These are phyloP conservation scores for Cyprinodon tularosa DNA, from an alignment of 2,113 vertebrate genomes.

Conservation along the genomic window DNA sequence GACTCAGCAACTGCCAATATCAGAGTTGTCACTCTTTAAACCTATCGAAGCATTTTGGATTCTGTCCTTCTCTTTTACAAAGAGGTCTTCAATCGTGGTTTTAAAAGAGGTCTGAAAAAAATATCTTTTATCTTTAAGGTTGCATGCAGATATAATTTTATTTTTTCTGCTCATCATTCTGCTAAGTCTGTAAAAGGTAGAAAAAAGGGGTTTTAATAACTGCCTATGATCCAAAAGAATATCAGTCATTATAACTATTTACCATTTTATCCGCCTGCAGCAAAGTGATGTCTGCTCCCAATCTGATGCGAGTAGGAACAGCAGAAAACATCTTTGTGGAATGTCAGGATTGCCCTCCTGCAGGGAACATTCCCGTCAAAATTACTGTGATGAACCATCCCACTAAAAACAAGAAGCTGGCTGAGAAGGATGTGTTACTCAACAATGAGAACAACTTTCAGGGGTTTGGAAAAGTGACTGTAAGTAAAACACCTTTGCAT, in stretches of 20 bases:
- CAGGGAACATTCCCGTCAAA: not conserved
- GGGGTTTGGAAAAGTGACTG: conserved; percentile 69
- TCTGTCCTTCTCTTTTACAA: not conserved
- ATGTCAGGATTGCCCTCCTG: conserved; percentile 65
- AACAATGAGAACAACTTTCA: conserved; percentile 38
- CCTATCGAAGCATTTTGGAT: not conserved
- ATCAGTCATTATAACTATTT: not conserved
- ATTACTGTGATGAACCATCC: conserved; percentile 70
- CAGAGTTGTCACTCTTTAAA: not conserved
- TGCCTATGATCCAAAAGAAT: not conserved
- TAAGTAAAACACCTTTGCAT: not conserved
- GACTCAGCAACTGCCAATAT: not conserved
- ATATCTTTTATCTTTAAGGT: not conserved
- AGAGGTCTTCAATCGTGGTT: not conserved
- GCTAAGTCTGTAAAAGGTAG: not conserved
- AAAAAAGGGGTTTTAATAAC: too few relatives aligned
- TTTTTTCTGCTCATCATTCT: not conserved
- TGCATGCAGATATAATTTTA: not conserved
- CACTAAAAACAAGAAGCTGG: conserved; percentile 31
- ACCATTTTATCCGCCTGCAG: conserved; percentile 39
- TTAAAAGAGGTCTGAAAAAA: too few relatives aligned
- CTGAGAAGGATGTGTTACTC: conserved; percentile 38
- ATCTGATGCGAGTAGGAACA: conserved; percentile 75
- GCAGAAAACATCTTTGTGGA: conserved; percentile 78
- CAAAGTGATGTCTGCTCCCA: conserved; percentile 73